phyloP scores from a whole-genome alignment of 2,888 invertebrate species.

The Schrankia costaestrigalis region DNA sequence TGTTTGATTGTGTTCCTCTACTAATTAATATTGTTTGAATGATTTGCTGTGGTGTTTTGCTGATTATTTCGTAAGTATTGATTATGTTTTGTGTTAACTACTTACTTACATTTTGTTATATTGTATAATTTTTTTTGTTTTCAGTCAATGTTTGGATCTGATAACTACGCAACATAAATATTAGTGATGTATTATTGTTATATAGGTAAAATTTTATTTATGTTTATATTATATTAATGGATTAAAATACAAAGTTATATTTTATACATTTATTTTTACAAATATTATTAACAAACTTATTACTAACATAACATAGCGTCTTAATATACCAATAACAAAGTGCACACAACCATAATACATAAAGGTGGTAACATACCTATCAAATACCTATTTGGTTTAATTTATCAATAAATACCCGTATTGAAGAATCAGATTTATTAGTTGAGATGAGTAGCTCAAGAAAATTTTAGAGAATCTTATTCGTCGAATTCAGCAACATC shows the following conservation, averaged over 20 bases:
- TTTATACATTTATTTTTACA: conserved; percentile 44
- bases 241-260: conserved; percentile 40
- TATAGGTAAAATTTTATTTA: conserved; percentile 13
- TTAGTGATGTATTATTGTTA: conserved; percentile 15
- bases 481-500: conserved; percentile 73
- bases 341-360: conserved; percentile 46
- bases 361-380: conserved; percentile 29
- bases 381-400: conserved; percentile 44
- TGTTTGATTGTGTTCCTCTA: too few species aligned
- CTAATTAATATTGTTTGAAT: conserved; percentile 18
- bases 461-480: conserved; percentile 36
- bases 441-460: too few species aligned
- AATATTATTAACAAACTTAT: conserved; percentile 51
- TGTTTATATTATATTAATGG: conserved; percentile 15
- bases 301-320: conserved; percentile 42
- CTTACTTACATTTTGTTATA: conserved; percentile 1
- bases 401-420: conserved; percentile 48
- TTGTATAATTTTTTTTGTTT: conserved; percentile 45
- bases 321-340: conserved; percentile 44
- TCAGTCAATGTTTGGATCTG: conserved; percentile 73
- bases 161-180: conserved; percentile 62
- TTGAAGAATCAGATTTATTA: conserved; percentile 27
- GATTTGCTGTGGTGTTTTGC: conserved; percentile 18
- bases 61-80: conserved; percentile 20
- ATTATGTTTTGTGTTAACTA: conserved; percentile 1